Evolutionary conservation across 2,113 vertebrate species (phyloP), one percentile per base, ranked within the genome.

Genomic region (Aplodontia rufa): DNA sequence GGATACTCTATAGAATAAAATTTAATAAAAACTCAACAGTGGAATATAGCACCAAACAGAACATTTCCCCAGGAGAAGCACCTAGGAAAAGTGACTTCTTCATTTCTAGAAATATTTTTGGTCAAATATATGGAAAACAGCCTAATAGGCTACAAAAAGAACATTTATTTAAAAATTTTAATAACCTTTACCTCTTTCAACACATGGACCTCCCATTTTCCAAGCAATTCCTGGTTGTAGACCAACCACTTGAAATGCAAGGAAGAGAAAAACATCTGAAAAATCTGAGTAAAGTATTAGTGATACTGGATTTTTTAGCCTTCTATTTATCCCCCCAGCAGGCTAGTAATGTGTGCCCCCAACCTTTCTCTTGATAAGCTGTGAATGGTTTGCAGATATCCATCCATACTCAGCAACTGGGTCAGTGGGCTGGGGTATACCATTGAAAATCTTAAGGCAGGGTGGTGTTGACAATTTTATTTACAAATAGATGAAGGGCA

Each of bases 1-100:
- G 20, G 53, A 85, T 84, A 96, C 37, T 83, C 79, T 95, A 14
- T 97, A 66, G 87, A 32, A 90, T 90, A 66, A 90, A 94, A 96
- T 80, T 78, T 84, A 93, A 92, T 95, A 93, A 96, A 87, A 93
- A 49, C 64, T 94, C 79, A 93, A 32, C 74, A 42, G 9, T 82
- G 42, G 76, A 14, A 51, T 92, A 55, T 17, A 72, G 17, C 64
- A 87, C 8, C 35, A 51, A 94, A 75, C 11, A 84, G 37, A 93
- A 68, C 32, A 45, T 76, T 89, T 92, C 83, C 55, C 92, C 92
- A 80, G 58, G 2, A 93, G 90, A 96, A 95, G 58, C n/a, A 92
- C 47, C 53, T 95, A 26, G n/a, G 16, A 69, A 51, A 83, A 76
- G 55, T 81, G 64, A 93, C 35, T 35, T 90, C 30, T 71, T 94